Conservation (phyloP, 2,113 vertebrate genomes). For the Phylloscopus trochilus region DNA sequence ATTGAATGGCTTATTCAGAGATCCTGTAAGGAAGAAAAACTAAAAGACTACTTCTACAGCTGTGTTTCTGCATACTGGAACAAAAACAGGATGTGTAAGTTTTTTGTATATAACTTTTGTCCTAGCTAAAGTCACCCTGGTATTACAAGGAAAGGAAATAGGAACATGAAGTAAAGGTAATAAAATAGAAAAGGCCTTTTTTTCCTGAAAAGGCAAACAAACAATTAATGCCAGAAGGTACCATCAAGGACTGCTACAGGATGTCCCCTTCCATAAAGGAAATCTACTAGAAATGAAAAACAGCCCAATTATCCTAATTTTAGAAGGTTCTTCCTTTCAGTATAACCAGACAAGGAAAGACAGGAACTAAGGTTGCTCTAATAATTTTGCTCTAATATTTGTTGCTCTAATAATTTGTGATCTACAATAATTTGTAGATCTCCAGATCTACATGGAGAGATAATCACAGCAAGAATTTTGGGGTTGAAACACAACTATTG, state of each 20-base stretch:
- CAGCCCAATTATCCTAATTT: background rate
- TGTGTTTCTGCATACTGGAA: background rate
- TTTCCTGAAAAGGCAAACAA: conserved; percentile 27
- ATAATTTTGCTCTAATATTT: too few relatives aligned
- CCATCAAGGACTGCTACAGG: background rate
- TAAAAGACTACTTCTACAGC: background rate
- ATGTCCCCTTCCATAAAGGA: background rate
- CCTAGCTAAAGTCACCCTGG: background rate
- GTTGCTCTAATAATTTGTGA: background rate
- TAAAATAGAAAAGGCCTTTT: background rate
- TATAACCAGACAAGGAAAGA: background rate
- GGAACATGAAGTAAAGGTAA: background rate
- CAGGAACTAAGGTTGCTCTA: background rate
- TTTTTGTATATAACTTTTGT: background rate
- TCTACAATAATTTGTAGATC: too few relatives aligned
- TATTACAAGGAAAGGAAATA: background rate
- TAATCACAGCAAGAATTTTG: background rate
- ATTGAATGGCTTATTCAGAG: background rate
- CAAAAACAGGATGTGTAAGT: background rate
- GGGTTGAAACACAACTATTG: background rate
- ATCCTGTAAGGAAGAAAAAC: background rate
- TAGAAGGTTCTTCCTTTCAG: background rate
- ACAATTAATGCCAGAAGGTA: background rate
- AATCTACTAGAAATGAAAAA: background rate
- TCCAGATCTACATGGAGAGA: background rate